A percentile compares a stretch with the other conserved stretches of the same genome.
Evolutionary conservation across 2,888 invertebrate species (phyloP).

Genomic region (Byasa hedistus): DNA sequence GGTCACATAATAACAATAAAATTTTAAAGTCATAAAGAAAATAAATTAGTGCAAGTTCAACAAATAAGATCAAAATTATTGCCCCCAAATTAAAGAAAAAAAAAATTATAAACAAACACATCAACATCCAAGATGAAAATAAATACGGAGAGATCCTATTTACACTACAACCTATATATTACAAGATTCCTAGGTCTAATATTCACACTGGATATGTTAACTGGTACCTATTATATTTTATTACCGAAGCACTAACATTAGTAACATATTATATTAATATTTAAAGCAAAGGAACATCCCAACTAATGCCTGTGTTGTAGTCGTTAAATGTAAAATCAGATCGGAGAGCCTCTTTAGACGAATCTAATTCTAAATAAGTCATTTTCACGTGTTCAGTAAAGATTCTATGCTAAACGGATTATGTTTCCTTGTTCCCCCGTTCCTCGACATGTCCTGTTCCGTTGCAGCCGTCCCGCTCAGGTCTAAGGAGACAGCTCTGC

Average conservation of each 20-base stretch:
- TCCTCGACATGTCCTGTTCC: constrained; percentile 75
- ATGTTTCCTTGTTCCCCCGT: constrained; percentile 81
- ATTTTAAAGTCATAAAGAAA: constrained; percentile 53
- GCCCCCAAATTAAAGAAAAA: constrained; percentile 51
- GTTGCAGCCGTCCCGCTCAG: constrained; percentile 65
- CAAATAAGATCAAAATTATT: constrained; percentile 66
- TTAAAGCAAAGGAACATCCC: constrained; percentile 65
- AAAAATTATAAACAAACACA: constrained; percentile 33
- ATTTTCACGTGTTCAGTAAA: constrained; percentile 85
- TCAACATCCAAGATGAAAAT: constrained; percentile 40
- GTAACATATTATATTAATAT: constrained; percentile 47
- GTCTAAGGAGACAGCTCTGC: constrained; percentile 75
- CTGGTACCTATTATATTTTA: constrained; percentile 70
- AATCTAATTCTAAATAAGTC: constrained; percentile 47
- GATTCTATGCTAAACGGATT: constrained; percentile 96
- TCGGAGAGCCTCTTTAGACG: constrained; percentile 62
- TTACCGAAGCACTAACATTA: constrained; percentile 62
- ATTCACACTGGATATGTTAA: constrained; percentile 78
- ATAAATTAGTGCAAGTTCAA: constrained; percentile 64
- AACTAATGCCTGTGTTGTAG: constrained; percentile 47
- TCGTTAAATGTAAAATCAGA: constrained; percentile 36
- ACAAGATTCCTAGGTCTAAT: constrained; percentile 63
- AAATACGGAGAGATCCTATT: constrained; percentile 49
- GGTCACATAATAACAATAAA: constrained; percentile 46
- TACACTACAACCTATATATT: constrained; percentile 75